Conservation (phyloP, 2,797 vertebrate genomes). For the Onychomys arenicola region DNA sequence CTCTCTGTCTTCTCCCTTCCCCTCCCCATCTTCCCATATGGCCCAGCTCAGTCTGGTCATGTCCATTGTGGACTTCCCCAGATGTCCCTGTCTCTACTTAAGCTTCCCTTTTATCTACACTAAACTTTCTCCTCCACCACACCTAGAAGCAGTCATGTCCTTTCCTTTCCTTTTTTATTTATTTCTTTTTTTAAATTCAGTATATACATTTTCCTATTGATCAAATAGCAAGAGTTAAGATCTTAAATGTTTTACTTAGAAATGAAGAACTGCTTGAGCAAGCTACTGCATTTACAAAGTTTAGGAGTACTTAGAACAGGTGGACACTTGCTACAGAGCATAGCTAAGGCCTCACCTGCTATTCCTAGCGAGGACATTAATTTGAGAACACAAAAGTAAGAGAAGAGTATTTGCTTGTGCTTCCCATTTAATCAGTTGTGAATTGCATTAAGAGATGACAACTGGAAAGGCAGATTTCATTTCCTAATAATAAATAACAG, state of each 20-base stretch:
- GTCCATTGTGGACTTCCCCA: neutral
- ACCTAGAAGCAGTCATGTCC: neutral
- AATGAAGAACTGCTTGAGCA: neutral
- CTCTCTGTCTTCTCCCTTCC: no score
- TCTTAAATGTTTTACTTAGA: conserved; percentile 32
- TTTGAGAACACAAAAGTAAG: conserved; percentile 38
- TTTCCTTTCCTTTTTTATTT: neutral
- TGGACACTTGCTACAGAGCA: neutral
- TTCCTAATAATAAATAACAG: conserved; percentile 63
- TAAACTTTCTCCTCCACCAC: neutral
- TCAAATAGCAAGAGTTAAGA: neutral
- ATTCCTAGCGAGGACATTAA: conserved; percentile 24
- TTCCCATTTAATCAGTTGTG: conserved; percentile 51
- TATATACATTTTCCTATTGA: neutral
- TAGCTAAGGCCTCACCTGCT: neutral
- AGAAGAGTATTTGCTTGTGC: conserved; percentile 47
- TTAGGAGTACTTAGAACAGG: neutral
- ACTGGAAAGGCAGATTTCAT: conserved; percentile 60
- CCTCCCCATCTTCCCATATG: neutral
- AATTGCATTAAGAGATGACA: conserved; percentile 56
- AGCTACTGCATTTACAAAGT: neutral
- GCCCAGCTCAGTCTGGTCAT: neutral
- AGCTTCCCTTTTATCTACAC: neutral
- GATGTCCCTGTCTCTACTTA: neutral
- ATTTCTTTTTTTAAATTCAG: neutral